These are phyloP conservation scores for Craniophora ligustri DNA, from an alignment of 2,888 invertebrate genomes.

Conservation along the genomic window DNA sequence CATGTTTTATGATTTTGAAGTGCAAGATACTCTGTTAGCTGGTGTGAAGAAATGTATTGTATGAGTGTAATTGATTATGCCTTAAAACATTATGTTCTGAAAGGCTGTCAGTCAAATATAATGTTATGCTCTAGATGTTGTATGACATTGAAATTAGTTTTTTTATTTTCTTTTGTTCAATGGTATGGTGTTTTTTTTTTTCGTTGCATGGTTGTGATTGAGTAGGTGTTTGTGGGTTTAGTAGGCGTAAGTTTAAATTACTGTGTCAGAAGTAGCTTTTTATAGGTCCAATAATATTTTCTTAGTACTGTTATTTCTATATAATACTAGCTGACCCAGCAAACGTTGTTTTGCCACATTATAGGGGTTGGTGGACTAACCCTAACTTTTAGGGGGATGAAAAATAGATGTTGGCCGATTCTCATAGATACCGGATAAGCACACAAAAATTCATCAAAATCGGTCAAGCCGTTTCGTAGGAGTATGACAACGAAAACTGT, in stretches of 20 bases:
- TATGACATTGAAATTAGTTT: constrained; percentile 3
- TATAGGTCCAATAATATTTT: no score
- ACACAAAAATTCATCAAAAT: no score
- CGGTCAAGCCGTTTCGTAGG: no score
- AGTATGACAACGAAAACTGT: no score
- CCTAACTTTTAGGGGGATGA: no score
- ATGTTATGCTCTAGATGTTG: constrained; percentile 6
- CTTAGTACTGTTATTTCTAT: no score
- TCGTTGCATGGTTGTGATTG: neutral
- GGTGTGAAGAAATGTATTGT: constrained; percentile 16
- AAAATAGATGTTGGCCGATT: no score
- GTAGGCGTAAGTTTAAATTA: neutral
- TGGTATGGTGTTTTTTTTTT: neutral
- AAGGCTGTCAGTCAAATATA: neutral
- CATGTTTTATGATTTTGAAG: constrained; percentile 17
- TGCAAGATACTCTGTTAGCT: constrained; percentile 10
- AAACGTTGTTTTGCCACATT: no score
- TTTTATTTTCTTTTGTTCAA: neutral
- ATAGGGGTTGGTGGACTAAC: no score
- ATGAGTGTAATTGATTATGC: neutral
- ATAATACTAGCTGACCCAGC: no score
- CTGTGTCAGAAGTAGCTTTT: no score
- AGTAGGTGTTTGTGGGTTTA: neutral
- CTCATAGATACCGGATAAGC: no score
- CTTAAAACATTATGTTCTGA: neutral